phyloP scores from a whole-genome alignment of 2,888 invertebrate genomes.

The Notocelia uddmanniana region DNA sequence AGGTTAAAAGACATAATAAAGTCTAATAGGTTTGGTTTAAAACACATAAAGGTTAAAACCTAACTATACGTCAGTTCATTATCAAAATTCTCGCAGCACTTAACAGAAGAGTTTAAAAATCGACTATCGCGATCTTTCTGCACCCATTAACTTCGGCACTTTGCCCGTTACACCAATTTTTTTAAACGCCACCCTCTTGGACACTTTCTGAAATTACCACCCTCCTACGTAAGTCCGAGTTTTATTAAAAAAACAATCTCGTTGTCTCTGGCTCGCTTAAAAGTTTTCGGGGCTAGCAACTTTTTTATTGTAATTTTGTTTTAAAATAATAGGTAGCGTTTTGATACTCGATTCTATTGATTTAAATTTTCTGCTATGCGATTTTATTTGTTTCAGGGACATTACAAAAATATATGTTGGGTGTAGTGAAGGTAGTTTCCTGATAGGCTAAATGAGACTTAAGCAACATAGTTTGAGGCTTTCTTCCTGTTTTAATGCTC shows the following conservation, averaged over 20 bases:
- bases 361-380: not conserved
- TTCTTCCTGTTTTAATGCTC: no score
- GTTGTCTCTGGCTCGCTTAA: constrained; percentile 55
- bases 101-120: constrained; percentile 35
- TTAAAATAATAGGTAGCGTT: constrained; percentile 24
- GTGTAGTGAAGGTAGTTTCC: no score
- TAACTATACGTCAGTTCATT: constrained; percentile 17
- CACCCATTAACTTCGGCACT: constrained; percentile 83
- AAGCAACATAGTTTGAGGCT: no score
- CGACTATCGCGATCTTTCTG: constrained; percentile 68
- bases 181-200: constrained; percentile 76
- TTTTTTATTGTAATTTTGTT: constrained; percentile 42
- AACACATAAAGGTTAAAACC: not conserved
- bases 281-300: constrained; percentile 35
- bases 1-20: not conserved
- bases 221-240: constrained; percentile 54
- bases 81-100: constrained; percentile 41
- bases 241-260: constrained; percentile 68
- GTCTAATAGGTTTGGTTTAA: no score
- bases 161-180: constrained; percentile 80
- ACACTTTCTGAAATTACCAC: constrained; percentile 85
- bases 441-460: no score
- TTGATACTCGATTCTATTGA: not conserved
- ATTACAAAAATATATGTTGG: no score
- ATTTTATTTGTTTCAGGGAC: not conserved